Percentiles rank a stretch among this genome's conserved stretches.
Evolutionary conservation across 2,113 vertebrate species (phyloP).

Genomic region (Noctilio leporinus): DNA sequence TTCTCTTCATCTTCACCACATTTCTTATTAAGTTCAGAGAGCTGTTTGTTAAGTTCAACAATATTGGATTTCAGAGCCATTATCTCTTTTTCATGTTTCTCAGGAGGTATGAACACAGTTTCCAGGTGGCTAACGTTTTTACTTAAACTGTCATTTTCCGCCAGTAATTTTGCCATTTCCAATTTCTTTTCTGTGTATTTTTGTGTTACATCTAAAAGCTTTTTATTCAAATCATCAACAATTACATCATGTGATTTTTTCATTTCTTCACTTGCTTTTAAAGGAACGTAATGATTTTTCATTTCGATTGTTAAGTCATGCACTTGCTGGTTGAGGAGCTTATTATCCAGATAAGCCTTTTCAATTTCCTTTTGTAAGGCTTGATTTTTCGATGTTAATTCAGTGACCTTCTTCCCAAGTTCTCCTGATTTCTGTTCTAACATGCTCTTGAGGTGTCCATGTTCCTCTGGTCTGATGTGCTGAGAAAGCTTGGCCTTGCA

Average conservation of each 20-base stretch:
- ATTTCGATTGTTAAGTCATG: conserved; percentile 84
- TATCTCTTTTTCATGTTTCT: conserved; percentile 81
- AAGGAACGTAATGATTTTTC: conserved; percentile 84
- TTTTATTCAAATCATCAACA: conserved; percentile 86
- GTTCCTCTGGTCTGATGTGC: conserved; percentile 78
- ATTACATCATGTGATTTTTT: conserved; percentile 80
- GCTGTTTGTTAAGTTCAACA: conserved; percentile 77
- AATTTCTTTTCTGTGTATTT: conserved; percentile 82
- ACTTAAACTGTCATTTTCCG: conserved; percentile 79
- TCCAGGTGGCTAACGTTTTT: conserved; percentile 79
- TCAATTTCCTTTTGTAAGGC: conserved; percentile 85
- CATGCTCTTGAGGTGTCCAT: conserved; percentile 77
- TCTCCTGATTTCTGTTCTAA: conserved; percentile 82
- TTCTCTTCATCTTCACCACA: conserved; percentile 78
- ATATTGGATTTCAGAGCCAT: conserved; percentile 77
- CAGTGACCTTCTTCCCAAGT: conserved; percentile 82
- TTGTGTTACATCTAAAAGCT: conserved; percentile 84
- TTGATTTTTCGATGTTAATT: conserved; percentile 85
- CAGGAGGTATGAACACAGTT: conserved; percentile 75
- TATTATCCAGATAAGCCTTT: conserved; percentile 81
- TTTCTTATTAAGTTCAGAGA: conserved; percentile 79
- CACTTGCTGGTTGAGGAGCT: conserved; percentile 85
- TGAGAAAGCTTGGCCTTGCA: conserved; percentile 68
- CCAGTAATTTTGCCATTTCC: conserved; percentile 82
- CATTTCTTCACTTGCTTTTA: conserved; percentile 85